A percentile compares a stretch with the other conserved stretches of the same genome.
Conservation (phyloP, 2,888 invertebrate genomes). For the Apodemia duryi region DNA sequence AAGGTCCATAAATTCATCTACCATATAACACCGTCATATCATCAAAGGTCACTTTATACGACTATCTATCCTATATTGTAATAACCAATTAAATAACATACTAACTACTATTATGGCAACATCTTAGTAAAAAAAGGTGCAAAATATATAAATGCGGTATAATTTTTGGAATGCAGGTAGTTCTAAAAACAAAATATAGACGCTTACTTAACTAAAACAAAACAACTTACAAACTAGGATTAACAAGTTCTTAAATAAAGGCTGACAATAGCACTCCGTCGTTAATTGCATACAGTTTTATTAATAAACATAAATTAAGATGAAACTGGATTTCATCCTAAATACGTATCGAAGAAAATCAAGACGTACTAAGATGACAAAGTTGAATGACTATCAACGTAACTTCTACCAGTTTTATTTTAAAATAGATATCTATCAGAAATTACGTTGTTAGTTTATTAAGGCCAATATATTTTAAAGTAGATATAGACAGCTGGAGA, state of each 20-base stretch:
- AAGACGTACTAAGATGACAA: not conserved
- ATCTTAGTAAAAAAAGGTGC: not conserved
- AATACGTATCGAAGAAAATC: not conserved
- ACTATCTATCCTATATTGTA: too few species aligned
- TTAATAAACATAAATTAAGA: not conserved
- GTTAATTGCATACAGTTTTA: not conserved
- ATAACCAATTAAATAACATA: not conserved
- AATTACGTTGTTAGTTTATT: too few species aligned
- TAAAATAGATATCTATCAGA: too few species aligned
- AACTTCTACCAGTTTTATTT: too few species aligned
- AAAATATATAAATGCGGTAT: conserved; percentile 5
- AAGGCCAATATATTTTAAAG: too few species aligned
- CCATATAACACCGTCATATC: too few species aligned
- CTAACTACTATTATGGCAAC: conserved; percentile 5
- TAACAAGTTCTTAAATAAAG: not conserved
- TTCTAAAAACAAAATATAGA: conserved; percentile 8
- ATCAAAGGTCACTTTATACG: too few species aligned
- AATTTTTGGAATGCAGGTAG: conserved; percentile 5
- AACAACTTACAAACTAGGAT: conserved; percentile 6
- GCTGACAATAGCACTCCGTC: not conserved
- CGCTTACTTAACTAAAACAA: not conserved
- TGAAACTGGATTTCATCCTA: not conserved
- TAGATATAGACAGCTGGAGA: too few species aligned
- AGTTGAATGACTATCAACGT: too few species aligned
- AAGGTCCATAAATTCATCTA: too few species aligned